Evolutionary conservation across 1,140 invertebrate genomes (phyloP).

Genomic region (Bursaphelenchus mucronatus): DNA sequence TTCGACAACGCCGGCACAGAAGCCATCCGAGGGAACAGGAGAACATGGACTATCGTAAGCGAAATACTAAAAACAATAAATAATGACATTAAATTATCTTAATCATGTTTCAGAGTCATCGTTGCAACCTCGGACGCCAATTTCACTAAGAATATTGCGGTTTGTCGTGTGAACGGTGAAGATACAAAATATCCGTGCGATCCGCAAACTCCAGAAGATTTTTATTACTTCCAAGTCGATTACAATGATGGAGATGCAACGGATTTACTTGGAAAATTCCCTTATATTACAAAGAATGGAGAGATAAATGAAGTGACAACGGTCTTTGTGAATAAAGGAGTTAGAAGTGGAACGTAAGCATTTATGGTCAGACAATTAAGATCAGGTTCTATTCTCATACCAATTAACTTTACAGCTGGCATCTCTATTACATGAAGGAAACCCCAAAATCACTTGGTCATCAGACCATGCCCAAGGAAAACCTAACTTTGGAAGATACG

Average conservation of each 20-base stretch:
- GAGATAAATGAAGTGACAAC: conserved; percentile 16
- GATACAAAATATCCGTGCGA: conserved; percentile 36
- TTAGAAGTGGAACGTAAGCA: conserved; percentile 41
- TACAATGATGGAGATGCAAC: conserved; percentile 33
- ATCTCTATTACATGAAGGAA: conserved; percentile 35
- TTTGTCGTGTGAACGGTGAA: conserved; percentile 30
- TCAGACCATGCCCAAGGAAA: conserved; percentile 4
- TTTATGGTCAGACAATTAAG: neutral
- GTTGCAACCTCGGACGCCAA: conserved; percentile 29
- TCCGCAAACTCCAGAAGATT: conserved; percentile 41
- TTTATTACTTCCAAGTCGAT: conserved; percentile 40
- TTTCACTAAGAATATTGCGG: conserved; percentile 32
- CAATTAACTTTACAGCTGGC: conserved; percentile 32
- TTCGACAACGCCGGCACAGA: conserved; percentile 1
- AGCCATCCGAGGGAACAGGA: conserved; percentile 43
- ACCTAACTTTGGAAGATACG: conserved; percentile 16
- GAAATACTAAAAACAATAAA: neutral
- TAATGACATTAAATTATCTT: neutral
- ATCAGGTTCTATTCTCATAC: neutral
- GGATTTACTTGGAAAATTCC: conserved; percentile 22
- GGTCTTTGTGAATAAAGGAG: conserved; percentile 27
- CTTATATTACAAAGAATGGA: conserved; percentile 9
- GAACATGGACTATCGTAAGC: conserved; percentile 25
- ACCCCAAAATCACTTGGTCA: conserved; percentile 20
- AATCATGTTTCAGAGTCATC: conserved; percentile 31